Conservation (phyloP, 1,140 invertebrate genomes). For the Luehdorfia chinensis region DNA sequence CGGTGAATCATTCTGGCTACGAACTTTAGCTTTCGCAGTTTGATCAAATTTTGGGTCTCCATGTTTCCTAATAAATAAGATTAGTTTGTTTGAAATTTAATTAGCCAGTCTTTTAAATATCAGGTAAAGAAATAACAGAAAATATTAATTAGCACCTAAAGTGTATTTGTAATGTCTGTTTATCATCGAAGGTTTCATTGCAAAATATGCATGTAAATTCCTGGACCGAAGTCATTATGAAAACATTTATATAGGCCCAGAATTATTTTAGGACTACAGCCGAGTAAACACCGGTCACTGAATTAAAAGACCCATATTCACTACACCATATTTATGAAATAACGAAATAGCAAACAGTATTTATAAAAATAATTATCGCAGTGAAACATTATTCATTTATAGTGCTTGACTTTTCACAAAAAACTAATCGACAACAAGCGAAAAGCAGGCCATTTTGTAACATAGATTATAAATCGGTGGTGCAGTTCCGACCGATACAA, state of each 20-base stretch:
- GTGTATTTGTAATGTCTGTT: slow-evolving; percentile 63
- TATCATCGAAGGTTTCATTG: slow-evolving; percentile 55
- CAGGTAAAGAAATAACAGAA: no score
- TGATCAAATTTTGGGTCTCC: slow-evolving; percentile 58
- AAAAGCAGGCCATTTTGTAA: slow-evolving; percentile 33
- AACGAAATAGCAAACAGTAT: background rate
- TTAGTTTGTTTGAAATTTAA: no score
- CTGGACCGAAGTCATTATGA: slow-evolving; percentile 43
- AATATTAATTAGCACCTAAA: slow-evolving; percentile 52
- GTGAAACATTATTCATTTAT: background rate
- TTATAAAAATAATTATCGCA: background rate
- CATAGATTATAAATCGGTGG: slow-evolving; percentile 4
- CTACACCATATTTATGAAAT: background rate
- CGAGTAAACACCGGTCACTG: background rate
- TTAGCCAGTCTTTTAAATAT: no score
- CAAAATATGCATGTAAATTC: slow-evolving; percentile 68
- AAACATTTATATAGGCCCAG: slow-evolving; percentile 8
- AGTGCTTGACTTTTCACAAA: background rate
- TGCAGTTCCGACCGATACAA: no score
- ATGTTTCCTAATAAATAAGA: slow-evolving; percentile 64
- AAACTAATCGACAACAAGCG: slow-evolving; percentile 25
- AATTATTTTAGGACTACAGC: background rate
- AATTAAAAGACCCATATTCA: background rate
- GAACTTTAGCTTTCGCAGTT: slow-evolving; percentile 35
- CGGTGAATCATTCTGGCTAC: slow-evolving; percentile 28